These are phyloP conservation scores for Phalacrocorax brasilianus DNA, from an alignment of 2,113 vertebrate species.

Conservation along the genomic window DNA sequence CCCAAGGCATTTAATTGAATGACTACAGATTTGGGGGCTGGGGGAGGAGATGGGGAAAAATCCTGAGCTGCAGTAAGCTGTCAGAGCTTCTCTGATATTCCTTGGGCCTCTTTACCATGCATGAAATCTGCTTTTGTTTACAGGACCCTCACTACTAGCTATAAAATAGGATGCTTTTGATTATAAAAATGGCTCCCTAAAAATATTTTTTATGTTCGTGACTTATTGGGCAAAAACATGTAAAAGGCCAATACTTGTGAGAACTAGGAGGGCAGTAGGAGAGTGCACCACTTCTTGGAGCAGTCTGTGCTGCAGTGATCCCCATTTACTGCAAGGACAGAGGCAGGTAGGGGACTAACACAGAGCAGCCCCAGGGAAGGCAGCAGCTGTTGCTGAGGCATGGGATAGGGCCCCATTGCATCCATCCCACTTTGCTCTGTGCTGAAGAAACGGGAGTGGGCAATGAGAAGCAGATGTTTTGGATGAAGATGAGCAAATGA, in stretches of 20 bases:
- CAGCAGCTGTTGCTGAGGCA: no score
- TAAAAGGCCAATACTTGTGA: neutral
- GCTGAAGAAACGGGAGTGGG: neutral
- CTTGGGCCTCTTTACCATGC: neutral
- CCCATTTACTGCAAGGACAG: neutral
- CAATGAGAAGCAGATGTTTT: neutral
- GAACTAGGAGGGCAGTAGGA: neutral
- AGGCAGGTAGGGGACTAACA: neutral
- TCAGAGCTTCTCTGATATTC: neutral
- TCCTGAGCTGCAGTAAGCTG: neutral
- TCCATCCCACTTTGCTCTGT: neutral
- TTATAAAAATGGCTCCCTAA: neutral
- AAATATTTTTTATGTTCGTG: neutral
- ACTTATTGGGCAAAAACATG: neutral
- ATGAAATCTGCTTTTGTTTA: neutral
- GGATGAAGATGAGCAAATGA: neutral
- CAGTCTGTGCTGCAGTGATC: rapidly evolving
- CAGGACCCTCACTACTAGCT: neutral
- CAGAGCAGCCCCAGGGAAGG: neutral
- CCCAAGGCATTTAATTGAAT: neutral
- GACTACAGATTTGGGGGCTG: neutral
- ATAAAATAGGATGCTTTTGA: neutral
- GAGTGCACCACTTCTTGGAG: neutral
- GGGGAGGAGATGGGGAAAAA: neutral
- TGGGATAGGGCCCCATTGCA: neutral